Conservation (phyloP, 2,888 invertebrate genomes). For the Drosophila parthenogenetica region DNA sequence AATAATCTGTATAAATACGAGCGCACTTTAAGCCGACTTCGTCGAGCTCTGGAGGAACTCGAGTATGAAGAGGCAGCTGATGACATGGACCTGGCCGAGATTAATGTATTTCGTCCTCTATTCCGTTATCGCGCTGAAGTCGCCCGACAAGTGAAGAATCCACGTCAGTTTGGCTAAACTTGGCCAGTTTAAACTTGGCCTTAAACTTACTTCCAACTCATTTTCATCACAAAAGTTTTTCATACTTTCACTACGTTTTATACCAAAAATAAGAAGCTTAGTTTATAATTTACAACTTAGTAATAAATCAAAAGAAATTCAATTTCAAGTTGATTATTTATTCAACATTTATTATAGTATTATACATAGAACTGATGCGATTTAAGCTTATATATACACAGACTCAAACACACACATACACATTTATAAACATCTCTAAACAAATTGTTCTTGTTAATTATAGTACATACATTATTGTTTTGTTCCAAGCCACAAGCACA, state of each 20-base stretch:
- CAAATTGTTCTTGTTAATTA: slow-evolving; percentile 16
- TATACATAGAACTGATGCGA: slow-evolving; percentile 44
- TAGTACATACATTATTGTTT: slow-evolving; percentile 56
- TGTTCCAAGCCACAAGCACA: slow-evolving; percentile 43
- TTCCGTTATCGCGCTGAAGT: slow-evolving; percentile 82
- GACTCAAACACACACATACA: slow-evolving; percentile 59
- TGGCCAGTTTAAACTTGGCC: too few relatives aligned
- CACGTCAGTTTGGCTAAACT: slow-evolving; percentile 55
- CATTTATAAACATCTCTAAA: slow-evolving; percentile 45
- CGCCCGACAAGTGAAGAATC: slow-evolving; percentile 66
- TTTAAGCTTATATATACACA: slow-evolving; percentile 61
- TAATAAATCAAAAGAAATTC: slow-evolving; percentile 21
- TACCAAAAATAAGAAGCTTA: slow-evolving; percentile 45
- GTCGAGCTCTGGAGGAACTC: slow-evolving; percentile 59
- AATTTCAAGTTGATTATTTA: slow-evolving; percentile 46
- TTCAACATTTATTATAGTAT: slow-evolving; percentile 69
- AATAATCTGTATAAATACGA: slow-evolving; percentile 47
- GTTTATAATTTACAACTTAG: slow-evolving; percentile 12
- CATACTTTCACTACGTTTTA: slow-evolving; percentile 37
- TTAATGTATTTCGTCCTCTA: slow-evolving; percentile 83
- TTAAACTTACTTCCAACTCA: slow-evolving; percentile 20
- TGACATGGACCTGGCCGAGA: slow-evolving; percentile 83
- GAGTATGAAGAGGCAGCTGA: slow-evolving; percentile 67
- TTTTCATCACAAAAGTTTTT: slow-evolving; percentile 4
- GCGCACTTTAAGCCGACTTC: slow-evolving; percentile 48